phyloP scores from a whole-genome alignment of 2,888 invertebrate genomes.

The Thyatira batis region DNA sequence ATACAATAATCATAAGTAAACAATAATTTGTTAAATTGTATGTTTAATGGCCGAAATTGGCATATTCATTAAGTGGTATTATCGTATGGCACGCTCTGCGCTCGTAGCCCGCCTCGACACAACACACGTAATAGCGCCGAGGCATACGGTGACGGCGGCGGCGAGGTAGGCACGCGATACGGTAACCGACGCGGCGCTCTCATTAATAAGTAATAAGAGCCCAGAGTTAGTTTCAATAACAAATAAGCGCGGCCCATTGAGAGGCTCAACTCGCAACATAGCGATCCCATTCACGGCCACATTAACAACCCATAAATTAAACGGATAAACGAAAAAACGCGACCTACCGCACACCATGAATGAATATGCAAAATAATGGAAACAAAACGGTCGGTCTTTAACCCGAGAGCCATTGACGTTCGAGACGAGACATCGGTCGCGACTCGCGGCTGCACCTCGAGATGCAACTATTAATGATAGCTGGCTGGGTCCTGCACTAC shows the following conservation, averaged over 20 bases:
- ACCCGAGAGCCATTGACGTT: slow-evolving; percentile 21
- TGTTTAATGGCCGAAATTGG: slow-evolving; percentile 33
- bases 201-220: slow-evolving; percentile 25
- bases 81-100: slow-evolving; percentile 18
- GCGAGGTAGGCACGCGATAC: slow-evolving; percentile 12
- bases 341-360: slow-evolving; percentile 55
- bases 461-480: slow-evolving; percentile 24
- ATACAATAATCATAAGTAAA: background rate
- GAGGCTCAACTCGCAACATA: slow-evolving; percentile 16
- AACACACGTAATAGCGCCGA: background rate
- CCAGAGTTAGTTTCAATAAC: slow-evolving; percentile 22
- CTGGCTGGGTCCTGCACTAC: too few species aligned
- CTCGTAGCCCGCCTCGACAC: too few species aligned
- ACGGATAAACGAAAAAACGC: slow-evolving; percentile 44
- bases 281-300: slow-evolving; percentile 24
- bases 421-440: slow-evolving; percentile 4
- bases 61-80: slow-evolving; percentile 39
- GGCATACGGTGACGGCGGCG: slow-evolving; percentile 8
- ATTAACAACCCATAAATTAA: slow-evolving; percentile 41
- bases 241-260: slow-evolving; percentile 10
- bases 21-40: slow-evolving; percentile 1
- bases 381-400: slow-evolving; percentile 39
- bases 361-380: slow-evolving; percentile 57
- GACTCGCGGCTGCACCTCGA: background rate
- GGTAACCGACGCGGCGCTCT: slow-evolving; percentile 8